Conservation (phyloP, 2,113 vertebrate species). For the Gadus macrocephalus region DNA sequence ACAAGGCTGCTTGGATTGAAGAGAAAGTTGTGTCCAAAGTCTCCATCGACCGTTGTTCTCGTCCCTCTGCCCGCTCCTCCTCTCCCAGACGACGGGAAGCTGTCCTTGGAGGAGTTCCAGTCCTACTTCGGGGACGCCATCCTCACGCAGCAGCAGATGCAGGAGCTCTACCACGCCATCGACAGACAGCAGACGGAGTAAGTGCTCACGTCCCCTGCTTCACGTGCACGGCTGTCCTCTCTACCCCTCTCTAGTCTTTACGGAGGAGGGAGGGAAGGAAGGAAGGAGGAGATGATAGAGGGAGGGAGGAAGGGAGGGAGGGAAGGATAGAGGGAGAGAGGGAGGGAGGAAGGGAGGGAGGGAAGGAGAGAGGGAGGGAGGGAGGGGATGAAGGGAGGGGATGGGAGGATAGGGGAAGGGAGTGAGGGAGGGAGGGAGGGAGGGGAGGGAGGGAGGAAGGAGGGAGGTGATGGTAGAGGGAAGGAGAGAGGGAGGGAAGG, state of each 20-base stretch:
- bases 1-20: too few species aligned
- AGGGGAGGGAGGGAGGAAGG: too few species aligned
- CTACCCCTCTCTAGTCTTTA: too few species aligned
- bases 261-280: not conserved
- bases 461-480: too few species aligned
- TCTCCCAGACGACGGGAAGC: conserved; percentile 87
- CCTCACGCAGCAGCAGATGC: conserved; percentile 85
- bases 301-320: not conserved
- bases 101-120: conserved; percentile 95
- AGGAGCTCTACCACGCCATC: conserved; percentile 86
- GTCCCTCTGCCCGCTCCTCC: conserved; percentile 13
- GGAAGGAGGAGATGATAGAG: too few species aligned
- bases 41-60: not conserved
- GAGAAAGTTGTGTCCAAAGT: too few species aligned
- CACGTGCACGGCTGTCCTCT: too few species aligned
- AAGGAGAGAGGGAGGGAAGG: too few species aligned
- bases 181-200: conserved; percentile 84
- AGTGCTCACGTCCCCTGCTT: conserved; percentile 48
- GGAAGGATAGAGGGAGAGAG: not conserved
- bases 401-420: too few species aligned
- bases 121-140: conserved; percentile 90
- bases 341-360: too few species aligned
- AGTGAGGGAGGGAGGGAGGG: too few species aligned
- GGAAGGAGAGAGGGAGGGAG: not conserved
- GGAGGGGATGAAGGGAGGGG: not conserved